Conservation (phyloP, 2,888 invertebrate genomes). For the Malthinus flaveolus region DNA sequence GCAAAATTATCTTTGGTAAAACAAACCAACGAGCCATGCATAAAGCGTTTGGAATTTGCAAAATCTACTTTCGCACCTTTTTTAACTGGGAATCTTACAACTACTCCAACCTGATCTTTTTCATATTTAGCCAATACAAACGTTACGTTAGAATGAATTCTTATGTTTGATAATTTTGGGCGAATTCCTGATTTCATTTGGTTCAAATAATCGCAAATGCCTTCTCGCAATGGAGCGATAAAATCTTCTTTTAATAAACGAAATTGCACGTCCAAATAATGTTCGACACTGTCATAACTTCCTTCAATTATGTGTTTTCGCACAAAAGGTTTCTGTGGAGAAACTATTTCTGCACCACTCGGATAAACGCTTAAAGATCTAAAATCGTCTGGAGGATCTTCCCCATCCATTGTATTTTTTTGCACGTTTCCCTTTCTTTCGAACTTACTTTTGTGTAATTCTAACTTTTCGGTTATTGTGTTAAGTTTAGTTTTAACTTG, state of each 20-base stretch:
- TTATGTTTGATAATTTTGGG: slow-evolving; percentile 36
- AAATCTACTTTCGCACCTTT: slow-evolving; percentile 49
- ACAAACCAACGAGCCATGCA: slow-evolving; percentile 73
- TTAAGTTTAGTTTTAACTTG: slow-evolving; percentile 52
- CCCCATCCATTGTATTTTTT: slow-evolving; percentile 50
- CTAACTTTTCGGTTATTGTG: slow-evolving; percentile 44
- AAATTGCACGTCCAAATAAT: slow-evolving; percentile 82
- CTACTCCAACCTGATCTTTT: slow-evolving; percentile 55
- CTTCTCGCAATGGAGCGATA: slow-evolving; percentile 70
- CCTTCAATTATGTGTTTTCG: slow-evolving; percentile 65
- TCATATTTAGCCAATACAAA: slow-evolving; percentile 53
- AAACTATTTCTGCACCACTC: slow-evolving; percentile 51
- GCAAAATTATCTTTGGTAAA: slow-evolving; percentile 72
- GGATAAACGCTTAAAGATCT: slow-evolving; percentile 61
- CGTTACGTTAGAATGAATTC: slow-evolving; percentile 57
- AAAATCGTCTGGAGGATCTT: slow-evolving; percentile 57
- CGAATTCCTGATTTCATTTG: not conserved
- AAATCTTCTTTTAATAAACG: slow-evolving; percentile 80
- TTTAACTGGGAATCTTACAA: slow-evolving; percentile 39
- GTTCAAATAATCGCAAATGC: slow-evolving; percentile 53
- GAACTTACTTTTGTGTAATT: slow-evolving; percentile 40
- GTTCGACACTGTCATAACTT: slow-evolving; percentile 64
- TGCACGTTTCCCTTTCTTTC: slow-evolving; percentile 22
- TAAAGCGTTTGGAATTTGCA: slow-evolving; percentile 62
- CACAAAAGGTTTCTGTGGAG: slow-evolving; percentile 52